These are phyloP conservation scores for Thunnus thynnus DNA, from an alignment of 2,113 vertebrate species.

Conservation along the genomic window DNA sequence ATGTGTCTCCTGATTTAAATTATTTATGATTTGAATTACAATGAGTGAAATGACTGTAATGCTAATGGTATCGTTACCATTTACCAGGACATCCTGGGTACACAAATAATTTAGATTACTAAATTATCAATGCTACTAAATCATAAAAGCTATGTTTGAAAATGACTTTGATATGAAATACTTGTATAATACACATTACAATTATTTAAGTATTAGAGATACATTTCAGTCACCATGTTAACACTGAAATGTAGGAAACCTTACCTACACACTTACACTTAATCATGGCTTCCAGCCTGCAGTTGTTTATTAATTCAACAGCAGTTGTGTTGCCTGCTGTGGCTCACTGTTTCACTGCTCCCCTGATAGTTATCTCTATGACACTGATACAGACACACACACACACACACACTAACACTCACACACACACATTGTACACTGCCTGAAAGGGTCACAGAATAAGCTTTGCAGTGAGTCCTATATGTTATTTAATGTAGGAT, in stretches of 20 bases:
- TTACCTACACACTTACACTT: background rate
- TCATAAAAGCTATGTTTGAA: too few relatives aligned
- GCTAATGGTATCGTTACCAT: too few relatives aligned
- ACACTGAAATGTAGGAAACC: background rate
- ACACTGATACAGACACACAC: conserved; percentile 33
- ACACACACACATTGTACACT: conserved; percentile 1
- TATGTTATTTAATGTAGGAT: conserved; percentile 24
- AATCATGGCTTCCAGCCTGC: background rate
- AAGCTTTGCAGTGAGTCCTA: conserved; percentile 9
- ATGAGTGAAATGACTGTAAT: too few relatives aligned
- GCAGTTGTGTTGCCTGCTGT: conserved; percentile 26
- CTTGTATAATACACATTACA: too few relatives aligned
- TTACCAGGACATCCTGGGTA: too few relatives aligned
- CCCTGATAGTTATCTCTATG: conserved; percentile 34
- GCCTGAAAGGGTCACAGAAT: background rate
- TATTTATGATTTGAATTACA: too few relatives aligned
- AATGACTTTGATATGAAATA: too few relatives aligned
- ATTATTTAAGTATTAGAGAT: background rate
- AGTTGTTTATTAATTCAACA: conserved; percentile 60
- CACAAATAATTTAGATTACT: too few relatives aligned
- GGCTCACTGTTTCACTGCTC: conserved; percentile 38
- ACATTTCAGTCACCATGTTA: background rate
- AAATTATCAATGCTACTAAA: too few relatives aligned
- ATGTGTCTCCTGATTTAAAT: too few relatives aligned
- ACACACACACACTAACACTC: background rate